Conservation (phyloP, 1,140 invertebrate species). For the Tetraneura akinire region DNA sequence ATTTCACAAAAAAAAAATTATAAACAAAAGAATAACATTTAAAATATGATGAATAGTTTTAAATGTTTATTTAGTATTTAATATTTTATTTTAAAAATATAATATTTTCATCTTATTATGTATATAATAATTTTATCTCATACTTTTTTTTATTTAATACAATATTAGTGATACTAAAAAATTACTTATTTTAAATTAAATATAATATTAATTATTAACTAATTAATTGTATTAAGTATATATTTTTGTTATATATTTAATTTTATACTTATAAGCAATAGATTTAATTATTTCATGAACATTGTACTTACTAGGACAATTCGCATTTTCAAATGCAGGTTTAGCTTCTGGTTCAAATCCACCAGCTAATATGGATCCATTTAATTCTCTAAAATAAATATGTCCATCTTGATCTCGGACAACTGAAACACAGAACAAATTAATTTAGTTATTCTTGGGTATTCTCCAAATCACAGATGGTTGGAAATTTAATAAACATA, state of each 20-base stretch:
- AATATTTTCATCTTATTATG: too few species aligned
- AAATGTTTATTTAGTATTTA: too few species aligned
- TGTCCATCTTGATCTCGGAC: constrained; percentile 87
- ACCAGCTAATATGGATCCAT: constrained; percentile 76
- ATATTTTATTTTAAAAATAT: too few species aligned
- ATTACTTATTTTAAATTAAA: too few species aligned
- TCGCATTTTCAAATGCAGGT: constrained; percentile 82
- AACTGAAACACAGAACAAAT: constrained; percentile 62
- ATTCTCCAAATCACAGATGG: neutral
- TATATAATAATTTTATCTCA: too few species aligned
- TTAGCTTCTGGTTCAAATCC: constrained; percentile 87
- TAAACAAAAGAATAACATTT: too few species aligned
- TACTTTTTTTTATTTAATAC: too few species aligned
- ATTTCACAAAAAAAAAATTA: too few species aligned
- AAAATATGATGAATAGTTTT: too few species aligned
- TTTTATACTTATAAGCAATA: neutral
- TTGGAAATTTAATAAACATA: constrained; percentile 17
- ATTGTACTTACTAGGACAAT: constrained; percentile 63
- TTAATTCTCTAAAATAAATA: constrained; percentile 82
- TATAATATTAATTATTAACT: too few species aligned
- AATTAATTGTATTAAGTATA: too few species aligned
- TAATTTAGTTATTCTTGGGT: neutral
- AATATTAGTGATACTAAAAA: too few species aligned
- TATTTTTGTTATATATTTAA: neutral
- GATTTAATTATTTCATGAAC: constrained; percentile 1